These are phyloP conservation scores for Agrochola lychnidis DNA, from an alignment of 2,888 invertebrate species.

Conservation along the genomic window DNA sequence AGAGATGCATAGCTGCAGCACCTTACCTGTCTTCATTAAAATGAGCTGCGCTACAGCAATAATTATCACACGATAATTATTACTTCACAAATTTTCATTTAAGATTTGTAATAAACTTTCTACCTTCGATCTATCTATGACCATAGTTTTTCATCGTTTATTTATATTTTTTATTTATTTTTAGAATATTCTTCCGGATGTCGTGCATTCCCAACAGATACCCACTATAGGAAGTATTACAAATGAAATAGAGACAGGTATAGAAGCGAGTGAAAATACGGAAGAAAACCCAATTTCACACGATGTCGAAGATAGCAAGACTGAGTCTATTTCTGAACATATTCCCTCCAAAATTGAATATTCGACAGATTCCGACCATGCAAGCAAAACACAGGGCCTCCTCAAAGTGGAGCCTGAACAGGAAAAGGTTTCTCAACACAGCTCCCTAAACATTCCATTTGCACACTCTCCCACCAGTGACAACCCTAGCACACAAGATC, in stretches of 20 bases:
- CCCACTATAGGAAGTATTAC: slow-evolving; percentile 77
- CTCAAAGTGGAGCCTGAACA: slow-evolving; percentile 72
- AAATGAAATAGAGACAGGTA: slow-evolving; percentile 73
- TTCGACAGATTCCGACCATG: slow-evolving; percentile 79
- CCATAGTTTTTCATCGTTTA: slow-evolving; percentile 68
- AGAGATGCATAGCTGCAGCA: slow-evolving; percentile 79
- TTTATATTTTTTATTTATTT: slow-evolving; percentile 87
- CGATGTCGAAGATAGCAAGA: slow-evolving; percentile 77
- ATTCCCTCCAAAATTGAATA: slow-evolving; percentile 84
- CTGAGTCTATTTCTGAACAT: slow-evolving; percentile 87
- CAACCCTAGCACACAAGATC: slow-evolving; percentile 75
- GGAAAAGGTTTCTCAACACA: slow-evolving; percentile 72
- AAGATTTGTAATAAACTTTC: slow-evolving; percentile 45
- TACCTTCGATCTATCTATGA: slow-evolving; percentile 51
- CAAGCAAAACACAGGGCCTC: slow-evolving; percentile 67
- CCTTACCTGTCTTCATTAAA: slow-evolving; percentile 65
- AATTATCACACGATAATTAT: no score
- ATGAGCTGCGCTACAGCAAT: slow-evolving; percentile 56
- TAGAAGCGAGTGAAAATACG: slow-evolving; percentile 70
- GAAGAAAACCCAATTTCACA: slow-evolving; percentile 67
- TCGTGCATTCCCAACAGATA: slow-evolving; percentile 89
- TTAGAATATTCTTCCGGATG: slow-evolving; percentile 90
- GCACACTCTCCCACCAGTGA: slow-evolving; percentile 75
- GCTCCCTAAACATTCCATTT: slow-evolving; percentile 73
- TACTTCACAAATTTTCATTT: slow-evolving; percentile 47